Evolutionary conservation across 2,113 vertebrate genomes (phyloP), one percentile per base, ranked within the genome.

Genomic region (Engystomops pustulosus): DNA sequence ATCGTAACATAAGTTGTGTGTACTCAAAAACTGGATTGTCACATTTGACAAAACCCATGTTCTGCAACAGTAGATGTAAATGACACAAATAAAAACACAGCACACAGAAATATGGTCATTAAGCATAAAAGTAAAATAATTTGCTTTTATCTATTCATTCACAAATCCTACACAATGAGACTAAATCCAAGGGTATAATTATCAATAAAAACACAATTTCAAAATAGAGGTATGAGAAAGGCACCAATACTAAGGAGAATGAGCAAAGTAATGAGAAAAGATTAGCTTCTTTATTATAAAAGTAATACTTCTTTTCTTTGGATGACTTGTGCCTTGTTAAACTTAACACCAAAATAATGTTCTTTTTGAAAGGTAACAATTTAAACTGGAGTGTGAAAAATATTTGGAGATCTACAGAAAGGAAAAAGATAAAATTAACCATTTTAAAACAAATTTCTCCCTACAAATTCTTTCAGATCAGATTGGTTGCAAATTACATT

Each of bases 251-350:
- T 78, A 85, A 70, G 62, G 75, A 77, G 32, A 77, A 84, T 55
- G 80, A 82, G 69, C 47, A 70, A 69, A 79, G n/a, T 58, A 85
- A 79, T 44, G 55, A 51, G 67, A 38, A 78, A 49, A 65, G 55
- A 83, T n/a, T 45, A 25, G 55, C 76, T 79, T 58, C 60, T 83
- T 83, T 76, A 76, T 83, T 76, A 76, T 67, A 67, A 83, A 83
- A 83, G 70, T 83, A 83, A 83, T 76, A 83, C 81, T 75, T 76
- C 14, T 49, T 83, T 83, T 83, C 81, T 83, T 83, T 83, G 70
- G 81, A 83, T 83, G 44, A 83, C 71, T 83, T 36, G 81, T 51
- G 81, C 55, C 81, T 83, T 65, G 70, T 83, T 70, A 70, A 83
- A 83, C 76, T 76, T 76, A 83, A 76, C 81, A 76, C 36, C 38